Conservation (phyloP, 1,140 invertebrate genomes). For the Drosophila pachea region DNA sequence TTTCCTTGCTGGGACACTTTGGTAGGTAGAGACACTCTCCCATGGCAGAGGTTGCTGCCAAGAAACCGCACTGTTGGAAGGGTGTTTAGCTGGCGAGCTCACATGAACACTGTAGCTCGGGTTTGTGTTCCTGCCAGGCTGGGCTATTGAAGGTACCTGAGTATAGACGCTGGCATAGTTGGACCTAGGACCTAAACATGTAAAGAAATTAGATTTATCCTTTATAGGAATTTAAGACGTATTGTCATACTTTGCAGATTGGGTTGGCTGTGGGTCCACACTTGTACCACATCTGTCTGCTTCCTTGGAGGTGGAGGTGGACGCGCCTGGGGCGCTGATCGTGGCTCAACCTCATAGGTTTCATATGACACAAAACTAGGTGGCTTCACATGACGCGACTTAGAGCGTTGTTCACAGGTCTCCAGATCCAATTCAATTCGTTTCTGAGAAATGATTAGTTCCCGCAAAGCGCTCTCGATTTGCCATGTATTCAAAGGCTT, state of each 20-base stretch:
- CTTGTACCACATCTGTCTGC: constrained; percentile 31
- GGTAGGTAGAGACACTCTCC: constrained; percentile 29
- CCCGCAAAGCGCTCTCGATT: constrained; percentile 51
- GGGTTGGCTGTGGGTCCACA: constrained; percentile 40
- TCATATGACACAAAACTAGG: constrained; percentile 1
- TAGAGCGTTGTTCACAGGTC: constrained; percentile 26
- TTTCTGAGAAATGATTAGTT: constrained; percentile 62
- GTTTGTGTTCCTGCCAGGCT: background rate
- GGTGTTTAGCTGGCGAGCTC: background rate
- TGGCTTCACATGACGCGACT: background rate
- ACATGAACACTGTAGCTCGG: constrained; percentile 9
- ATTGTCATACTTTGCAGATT: constrained; percentile 34
- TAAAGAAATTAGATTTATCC: background rate
- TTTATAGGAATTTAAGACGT: background rate
- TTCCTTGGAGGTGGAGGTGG: background rate
- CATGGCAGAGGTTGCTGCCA: constrained; percentile 54
- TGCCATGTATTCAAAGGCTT: constrained; percentile 51
- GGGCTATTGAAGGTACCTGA: constrained; percentile 22
- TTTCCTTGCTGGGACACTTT: constrained; percentile 22
- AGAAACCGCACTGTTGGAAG: constrained; percentile 25
- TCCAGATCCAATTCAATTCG: constrained; percentile 59
- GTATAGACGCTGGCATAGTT: constrained; percentile 35
- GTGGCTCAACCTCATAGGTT: constrained; percentile 18
- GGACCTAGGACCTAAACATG: constrained; percentile 11
- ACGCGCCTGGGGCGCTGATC: background rate